A percentile compares a stretch with the other conserved stretches of the same genome.
These are phyloP conservation scores for Drosophila borborema DNA, from an alignment of 2,888 invertebrate genomes.

Conservation along the genomic window DNA sequence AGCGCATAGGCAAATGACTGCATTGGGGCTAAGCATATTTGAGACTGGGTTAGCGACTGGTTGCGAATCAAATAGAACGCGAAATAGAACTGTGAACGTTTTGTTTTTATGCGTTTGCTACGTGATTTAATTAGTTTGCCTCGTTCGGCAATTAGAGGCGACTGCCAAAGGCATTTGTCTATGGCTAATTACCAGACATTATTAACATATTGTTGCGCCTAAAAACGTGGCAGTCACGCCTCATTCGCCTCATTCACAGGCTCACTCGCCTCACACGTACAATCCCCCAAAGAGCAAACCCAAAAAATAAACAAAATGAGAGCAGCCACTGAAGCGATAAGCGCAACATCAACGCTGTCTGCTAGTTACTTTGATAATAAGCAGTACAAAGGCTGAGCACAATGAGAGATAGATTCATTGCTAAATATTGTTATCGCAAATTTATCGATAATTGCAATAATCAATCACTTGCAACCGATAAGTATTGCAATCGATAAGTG, in stretches of 20 bases:
- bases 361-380: slow-evolving; percentile 53
- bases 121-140: slow-evolving; percentile 76
- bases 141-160: slow-evolving; percentile 50
- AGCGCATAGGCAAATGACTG: background rate
- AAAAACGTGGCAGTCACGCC: slow-evolving; percentile 6
- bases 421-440: no score
- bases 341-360: slow-evolving; percentile 38
- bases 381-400: slow-evolving; percentile 14
- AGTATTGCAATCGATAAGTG: background rate
- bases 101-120: slow-evolving; percentile 72
- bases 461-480: background rate
- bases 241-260: no score
- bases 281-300: slow-evolving; percentile 1
- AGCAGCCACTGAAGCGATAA: slow-evolving; percentile 31
- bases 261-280: background rate
- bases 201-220: slow-evolving; percentile 65
- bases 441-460: no score
- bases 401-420: background rate
- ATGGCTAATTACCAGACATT: slow-evolving; percentile 65
- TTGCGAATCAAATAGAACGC: slow-evolving; percentile 22
- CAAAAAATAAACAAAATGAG: slow-evolving; percentile 1
- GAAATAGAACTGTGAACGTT: slow-evolving; percentile 51
- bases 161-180: slow-evolving; percentile 55
- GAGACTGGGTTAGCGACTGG: slow-evolving; percentile 10
- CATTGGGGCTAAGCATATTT: slow-evolving; percentile 4